Conservation (phyloP, 2,797 vertebrate species). For the Toxotes lorentzi region DNA sequence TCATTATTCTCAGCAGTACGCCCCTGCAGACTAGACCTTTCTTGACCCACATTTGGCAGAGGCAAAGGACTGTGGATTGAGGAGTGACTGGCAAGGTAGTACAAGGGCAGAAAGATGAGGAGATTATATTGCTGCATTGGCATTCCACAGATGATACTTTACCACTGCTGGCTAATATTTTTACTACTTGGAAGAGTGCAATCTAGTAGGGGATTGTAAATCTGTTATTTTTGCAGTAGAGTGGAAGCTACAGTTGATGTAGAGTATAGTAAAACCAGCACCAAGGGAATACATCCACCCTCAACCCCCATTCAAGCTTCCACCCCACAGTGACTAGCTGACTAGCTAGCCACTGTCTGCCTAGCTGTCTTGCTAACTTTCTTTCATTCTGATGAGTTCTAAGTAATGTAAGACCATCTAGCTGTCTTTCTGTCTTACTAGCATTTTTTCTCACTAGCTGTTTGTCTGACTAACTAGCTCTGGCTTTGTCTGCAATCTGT, state of each 20-base stretch:
- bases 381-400: too few relatives aligned
- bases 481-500: too few relatives aligned
- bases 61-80: constrained; percentile 31
- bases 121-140: constrained; percentile 53
- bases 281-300: constrained; percentile 19
- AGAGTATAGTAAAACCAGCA: constrained; percentile 41
- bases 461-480: background rate
- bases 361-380: too few relatives aligned
- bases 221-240: constrained; percentile 57
- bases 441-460: background rate
- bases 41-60: constrained; percentile 60
- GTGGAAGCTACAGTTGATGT: constrained; percentile 47
- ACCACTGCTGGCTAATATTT: constrained; percentile 64
- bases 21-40: constrained; percentile 49
- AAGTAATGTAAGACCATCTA: too few relatives aligned
- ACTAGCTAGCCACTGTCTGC: too few relatives aligned
- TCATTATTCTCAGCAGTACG: constrained; percentile 49
- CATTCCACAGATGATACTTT: constrained; percentile 56
- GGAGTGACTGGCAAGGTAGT: constrained; percentile 53
- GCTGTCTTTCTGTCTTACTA: background rate
- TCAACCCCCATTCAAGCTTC: background rate
- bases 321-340: background rate
- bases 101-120: constrained; percentile 45
- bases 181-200: constrained; percentile 57
- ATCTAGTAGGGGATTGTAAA: constrained; percentile 49